Conservation (phyloP, 2,888 invertebrate genomes). For the Sarcophaga caerulescens region DNA sequence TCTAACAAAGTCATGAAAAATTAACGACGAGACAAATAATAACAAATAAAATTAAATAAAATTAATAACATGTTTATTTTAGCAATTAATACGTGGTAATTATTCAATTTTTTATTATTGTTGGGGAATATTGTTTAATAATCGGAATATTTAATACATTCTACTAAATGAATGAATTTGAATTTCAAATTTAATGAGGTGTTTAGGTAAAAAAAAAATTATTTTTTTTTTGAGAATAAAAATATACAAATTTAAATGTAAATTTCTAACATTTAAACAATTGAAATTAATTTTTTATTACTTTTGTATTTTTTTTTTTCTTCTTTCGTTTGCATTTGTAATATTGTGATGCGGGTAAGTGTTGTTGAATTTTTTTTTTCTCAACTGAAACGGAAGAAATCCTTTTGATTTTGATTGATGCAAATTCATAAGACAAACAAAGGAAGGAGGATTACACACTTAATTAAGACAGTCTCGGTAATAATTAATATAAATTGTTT, state of each 20-base stretch:
- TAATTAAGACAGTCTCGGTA: neutral
- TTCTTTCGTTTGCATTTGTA: neutral
- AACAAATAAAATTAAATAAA: neutral
- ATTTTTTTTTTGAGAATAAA: neutral
- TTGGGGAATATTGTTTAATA: slow-evolving; percentile 3
- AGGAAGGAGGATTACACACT: neutral
- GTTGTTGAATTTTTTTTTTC: neutral
- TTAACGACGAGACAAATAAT: slow-evolving; percentile 19
- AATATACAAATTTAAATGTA: neutral
- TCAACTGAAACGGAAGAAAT: neutral
- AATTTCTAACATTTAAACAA: slow-evolving; percentile 3
- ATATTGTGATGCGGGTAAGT: neutral
- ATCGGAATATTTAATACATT: neutral
- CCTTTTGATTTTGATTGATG: neutral
- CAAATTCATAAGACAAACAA: neutral
- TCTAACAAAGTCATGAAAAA: slow-evolving; percentile 12
- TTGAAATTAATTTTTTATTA: slow-evolving; percentile 5
- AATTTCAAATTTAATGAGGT: slow-evolving; percentile 4
- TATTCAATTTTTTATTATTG: neutral
- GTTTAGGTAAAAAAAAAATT: neutral
- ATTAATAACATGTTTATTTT: slow-evolving; percentile 31
- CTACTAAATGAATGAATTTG: neutral
- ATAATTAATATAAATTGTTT: neutral
- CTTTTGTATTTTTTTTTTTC: neutral
- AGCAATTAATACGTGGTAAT: neutral